phyloP scores from a whole-genome alignment of 2,797 vertebrate species.

The Silurus lanzhouensis region DNA sequence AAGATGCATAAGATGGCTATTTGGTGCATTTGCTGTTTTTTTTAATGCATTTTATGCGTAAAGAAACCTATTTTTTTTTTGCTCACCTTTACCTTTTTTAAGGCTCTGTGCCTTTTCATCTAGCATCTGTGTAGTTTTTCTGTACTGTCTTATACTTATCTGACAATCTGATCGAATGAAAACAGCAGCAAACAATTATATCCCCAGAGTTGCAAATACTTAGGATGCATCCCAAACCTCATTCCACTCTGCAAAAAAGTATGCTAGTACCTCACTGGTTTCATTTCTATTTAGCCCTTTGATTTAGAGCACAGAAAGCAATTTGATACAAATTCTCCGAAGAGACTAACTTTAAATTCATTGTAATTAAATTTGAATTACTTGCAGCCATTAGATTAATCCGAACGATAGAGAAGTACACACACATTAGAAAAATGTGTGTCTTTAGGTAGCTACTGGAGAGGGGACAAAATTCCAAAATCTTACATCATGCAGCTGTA shows the following conservation, averaged over 20 bases:
- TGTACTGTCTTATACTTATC: too few relatives aligned
- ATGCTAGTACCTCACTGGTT: not conserved
- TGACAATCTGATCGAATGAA: not conserved
- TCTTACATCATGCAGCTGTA: not conserved
- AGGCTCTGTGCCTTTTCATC: not conserved
- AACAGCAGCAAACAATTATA: not conserved
- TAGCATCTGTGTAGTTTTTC: too few relatives aligned
- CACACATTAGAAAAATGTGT: not conserved
- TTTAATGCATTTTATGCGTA: not conserved
- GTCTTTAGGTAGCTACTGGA: not conserved
- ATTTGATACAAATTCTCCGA: not conserved
- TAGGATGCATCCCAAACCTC: not conserved
- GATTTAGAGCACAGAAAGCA: not conserved
- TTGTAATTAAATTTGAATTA: not conserved
- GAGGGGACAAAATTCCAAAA: not conserved
- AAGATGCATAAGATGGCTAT: not conserved
- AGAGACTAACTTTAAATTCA: not conserved
- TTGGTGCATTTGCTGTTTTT: not conserved
- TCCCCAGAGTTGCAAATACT: not conserved
- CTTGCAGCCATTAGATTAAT: not conserved
- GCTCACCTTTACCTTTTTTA: not conserved
- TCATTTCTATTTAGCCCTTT: not conserved
- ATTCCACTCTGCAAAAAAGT: not conserved
- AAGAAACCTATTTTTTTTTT: not conserved
- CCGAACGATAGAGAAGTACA: not conserved